Evolutionary conservation across 2,113 vertebrate species (phyloP), one percentile per base, ranked within the genome.

Genomic region (Brachionichthys hirsutus): DNA sequence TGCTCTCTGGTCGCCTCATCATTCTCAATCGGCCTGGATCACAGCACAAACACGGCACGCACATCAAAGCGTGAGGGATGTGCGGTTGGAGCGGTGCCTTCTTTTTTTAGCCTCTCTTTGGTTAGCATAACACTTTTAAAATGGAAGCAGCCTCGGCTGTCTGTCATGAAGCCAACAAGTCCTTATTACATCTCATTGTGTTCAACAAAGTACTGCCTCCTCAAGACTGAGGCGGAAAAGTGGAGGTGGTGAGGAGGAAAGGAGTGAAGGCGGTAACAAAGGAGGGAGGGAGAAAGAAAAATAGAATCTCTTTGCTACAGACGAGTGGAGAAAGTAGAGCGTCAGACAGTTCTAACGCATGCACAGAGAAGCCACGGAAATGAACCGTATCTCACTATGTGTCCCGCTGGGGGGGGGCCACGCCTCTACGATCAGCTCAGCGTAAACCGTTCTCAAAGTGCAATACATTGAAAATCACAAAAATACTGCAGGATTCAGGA

Each of bases 51-150:
- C 2, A 11, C 1, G 6, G 48, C 47, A 61, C 16, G 38, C 42
- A 70, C 19, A 73, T 64, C 49, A 34, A 56, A 57, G 41, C 30
- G 16, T n/a, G 46, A 34, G 30, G 42, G 9, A 42, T 65, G 35
- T 2, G 5, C 3, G 41, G 9, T 35, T 65, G 18, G 63, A 58
- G 67, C 44, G 6, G 14, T 16, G 55, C 34, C 24, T 18, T 44
- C 5, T 15, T 9, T 17, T 47, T 20, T 47, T 12, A 18, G 12
- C 4, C 6, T 22, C 51, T 56, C 42, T 62, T 52, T 50, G 41
- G 47, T 65, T 16, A 48, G 49, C 3, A 3, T 65, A 24, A 19
- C 42, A 55, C 67, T 67, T 68, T 62, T 30, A 70, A 69, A 58
- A 62, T 19, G 24, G 58, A 67, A 73, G 57, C 38, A 63, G 65